Percentiles rank a stretch among this genome's conserved stretches.
Conservation (phyloP, 2,888 invertebrate genomes). For the Microplitis deprimator region DNA sequence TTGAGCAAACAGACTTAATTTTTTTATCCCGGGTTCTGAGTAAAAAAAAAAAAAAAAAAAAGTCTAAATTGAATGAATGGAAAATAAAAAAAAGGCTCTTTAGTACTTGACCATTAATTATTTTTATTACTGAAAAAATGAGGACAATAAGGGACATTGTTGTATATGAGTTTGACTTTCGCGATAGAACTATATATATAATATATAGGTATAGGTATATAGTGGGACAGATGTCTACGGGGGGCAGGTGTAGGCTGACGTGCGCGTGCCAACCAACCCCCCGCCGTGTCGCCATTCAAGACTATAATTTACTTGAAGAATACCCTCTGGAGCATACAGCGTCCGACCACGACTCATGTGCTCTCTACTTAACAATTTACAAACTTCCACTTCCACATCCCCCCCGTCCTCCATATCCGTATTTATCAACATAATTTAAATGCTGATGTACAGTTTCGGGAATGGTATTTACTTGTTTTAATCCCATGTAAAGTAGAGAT, state of each 20-base stretch:
- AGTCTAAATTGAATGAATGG: neutral
- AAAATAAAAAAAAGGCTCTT: neutral
- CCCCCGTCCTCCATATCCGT: neutral
- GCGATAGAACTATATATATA: slow-evolving; percentile 42
- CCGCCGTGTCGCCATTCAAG: slow-evolving; percentile 69
- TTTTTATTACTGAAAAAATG: slow-evolving; percentile 9
- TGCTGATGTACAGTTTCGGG: neutral
- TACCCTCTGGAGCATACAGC: slow-evolving; percentile 59
- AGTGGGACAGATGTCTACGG: slow-evolving; percentile 68
- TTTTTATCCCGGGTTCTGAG: neutral
- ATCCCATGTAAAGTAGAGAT: slow-evolving; percentile 66
- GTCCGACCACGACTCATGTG: slow-evolving; percentile 61
- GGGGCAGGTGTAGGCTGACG: slow-evolving; percentile 67
- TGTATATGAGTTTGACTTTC: slow-evolving; percentile 47
- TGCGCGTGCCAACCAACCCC: slow-evolving; percentile 71
- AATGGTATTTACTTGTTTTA: slow-evolving; percentile 47
- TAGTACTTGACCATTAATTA: slow-evolving; percentile 7
- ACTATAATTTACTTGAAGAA: slow-evolving; percentile 72
- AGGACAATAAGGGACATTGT: slow-evolving; percentile 1
- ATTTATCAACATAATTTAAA: neutral
- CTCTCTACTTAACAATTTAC: neutral
- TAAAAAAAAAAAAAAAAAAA: neutral
- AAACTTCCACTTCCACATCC: neutral
- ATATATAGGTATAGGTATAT: neutral
- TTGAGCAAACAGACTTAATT: neutral